Base-by-base conservation (phyloP, 2,113 vertebrate genomes). In the Pandion haliaetus region DNA sequence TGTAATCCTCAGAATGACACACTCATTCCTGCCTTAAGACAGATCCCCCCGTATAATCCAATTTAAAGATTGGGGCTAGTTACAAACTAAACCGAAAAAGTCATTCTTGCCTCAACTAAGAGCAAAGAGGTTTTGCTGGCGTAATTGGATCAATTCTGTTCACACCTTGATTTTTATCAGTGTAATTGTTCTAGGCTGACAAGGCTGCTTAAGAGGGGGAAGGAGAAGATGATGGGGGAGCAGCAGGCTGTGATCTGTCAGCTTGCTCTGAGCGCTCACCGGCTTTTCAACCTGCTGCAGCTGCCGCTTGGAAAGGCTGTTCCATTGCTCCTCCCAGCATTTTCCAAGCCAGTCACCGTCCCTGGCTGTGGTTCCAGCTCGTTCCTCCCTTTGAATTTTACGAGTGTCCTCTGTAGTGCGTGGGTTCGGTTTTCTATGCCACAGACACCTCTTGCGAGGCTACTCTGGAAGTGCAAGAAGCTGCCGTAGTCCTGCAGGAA, bases 281-380 rank as follows among this genome's bases (percentile, higher is more conserved):
- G 86, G 67, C 6, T 6, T 29, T 36, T 8, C 29, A 4, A 0
- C 32, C n/a, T 7, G 29, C 17, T 14, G 40, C 20, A 4, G 77
- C 69, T 11, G 70, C 36, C 2, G 6, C 54, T 14, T 23, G 66
- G 24, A 40, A n/a, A 8, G 47, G 50, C 61, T 24, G 19, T 28
- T 8, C 10, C 62, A 2, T 36, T 6, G 40, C 87, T 62, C 8
- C 50, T 20, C 67, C 8, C 2, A 4, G 80, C 38, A 0, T 9
- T 25, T 29, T 10, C 62, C 14, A 2, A 9, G 14, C 2, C 14
- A 5, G 4, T 5, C 42, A 2, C 9, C 0, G 0, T 4, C 17
- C 67, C 40, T 0, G 2, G 10, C 44, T 11, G 38, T 5, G 34
- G 15, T 34, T 55, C 44, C 47, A 3, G 20, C 62, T 9, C 14